phyloP scores from a whole-genome alignment of 1,140 invertebrate species.

The Thaumatotibia leucotreta region DNA sequence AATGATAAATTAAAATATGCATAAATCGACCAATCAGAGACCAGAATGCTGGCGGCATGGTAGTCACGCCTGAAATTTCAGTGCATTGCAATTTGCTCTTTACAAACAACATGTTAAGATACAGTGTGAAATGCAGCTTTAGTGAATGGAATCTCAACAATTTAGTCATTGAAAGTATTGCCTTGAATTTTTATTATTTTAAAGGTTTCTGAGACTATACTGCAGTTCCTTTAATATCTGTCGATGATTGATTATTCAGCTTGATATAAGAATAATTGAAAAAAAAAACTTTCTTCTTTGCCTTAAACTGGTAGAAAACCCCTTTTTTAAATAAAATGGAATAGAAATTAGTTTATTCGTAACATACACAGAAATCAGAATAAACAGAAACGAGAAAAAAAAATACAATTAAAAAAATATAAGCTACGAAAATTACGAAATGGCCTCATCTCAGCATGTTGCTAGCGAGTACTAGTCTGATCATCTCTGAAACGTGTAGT shows the following conservation, averaged over 20 bases:
- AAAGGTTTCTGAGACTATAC: neutral
- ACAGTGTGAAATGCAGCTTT: constrained; percentile 18
- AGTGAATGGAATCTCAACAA: constrained; percentile 38
- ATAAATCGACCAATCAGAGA: constrained; percentile 28
- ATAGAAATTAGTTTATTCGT: too few species aligned
- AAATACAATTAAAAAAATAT: too few species aligned
- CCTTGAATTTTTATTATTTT: constrained; percentile 40
- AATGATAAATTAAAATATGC: neutral
- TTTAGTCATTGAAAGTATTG: constrained; percentile 31
- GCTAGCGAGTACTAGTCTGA: too few species aligned
- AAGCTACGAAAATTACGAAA: too few species aligned
- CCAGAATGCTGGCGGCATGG: constrained; percentile 24
- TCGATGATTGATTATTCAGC: neutral
- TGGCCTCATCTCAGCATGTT: too few species aligned
- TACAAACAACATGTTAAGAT: constrained; percentile 25
- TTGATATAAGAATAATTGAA: too few species aligned
- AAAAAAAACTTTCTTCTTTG: too few species aligned
- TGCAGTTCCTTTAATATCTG: constrained; percentile 3
- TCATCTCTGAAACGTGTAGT: neutral
- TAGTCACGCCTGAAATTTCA: constrained; percentile 27
- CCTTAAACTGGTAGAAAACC: too few species aligned
- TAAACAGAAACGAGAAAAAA: too few species aligned
- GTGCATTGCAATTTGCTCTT: constrained; percentile 30
- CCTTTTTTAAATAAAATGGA: too few species aligned
- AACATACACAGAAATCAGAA: too few species aligned